Conservation (phyloP, 2,888 invertebrate genomes). For the Callyntrura guangdongensis region DNA sequence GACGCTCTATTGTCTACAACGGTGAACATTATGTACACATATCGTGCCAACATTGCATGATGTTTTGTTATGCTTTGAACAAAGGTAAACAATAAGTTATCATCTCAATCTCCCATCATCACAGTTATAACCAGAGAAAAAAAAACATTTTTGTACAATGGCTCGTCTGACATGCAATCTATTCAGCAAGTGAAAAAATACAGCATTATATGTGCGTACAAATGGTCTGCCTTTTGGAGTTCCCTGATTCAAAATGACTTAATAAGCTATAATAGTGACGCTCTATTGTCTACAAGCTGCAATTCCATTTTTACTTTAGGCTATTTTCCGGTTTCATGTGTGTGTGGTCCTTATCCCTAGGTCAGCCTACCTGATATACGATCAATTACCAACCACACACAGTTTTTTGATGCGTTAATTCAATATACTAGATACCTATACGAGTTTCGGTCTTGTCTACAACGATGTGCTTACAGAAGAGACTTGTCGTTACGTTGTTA, state of each 20-base stretch:
- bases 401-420: conserved; percentile 19
- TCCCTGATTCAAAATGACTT: conserved; percentile 73
- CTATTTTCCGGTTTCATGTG: conserved; percentile 71
- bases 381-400: conserved; percentile 57
- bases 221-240: conserved; percentile 32
- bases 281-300: conserved; percentile 65
- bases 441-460: neutral
- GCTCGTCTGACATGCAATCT: conserved; percentile 62
- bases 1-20: conserved; percentile 70
- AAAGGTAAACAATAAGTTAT: conserved; percentile 24
- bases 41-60: conserved; percentile 46
- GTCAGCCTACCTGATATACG: conserved; percentile 33
- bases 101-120: conserved; percentile 18
- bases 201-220: neutral
- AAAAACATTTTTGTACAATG: conserved; percentile 9
- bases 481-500: conserved; percentile 25
- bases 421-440: too few species aligned
- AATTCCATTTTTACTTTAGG: conserved; percentile 69
- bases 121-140: neutral
- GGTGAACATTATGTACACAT: neutral
- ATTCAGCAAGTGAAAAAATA: conserved; percentile 38
- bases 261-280: conserved; percentile 68
- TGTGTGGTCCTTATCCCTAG: conserved; percentile 61
- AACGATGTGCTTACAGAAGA: neutral
- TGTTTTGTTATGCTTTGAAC: conserved; percentile 2